Evolutionary conservation across 2,888 invertebrate genomes (phyloP), one percentile per base, ranked within the genome.

Genomic region (Cosmia trapezina): DNA sequence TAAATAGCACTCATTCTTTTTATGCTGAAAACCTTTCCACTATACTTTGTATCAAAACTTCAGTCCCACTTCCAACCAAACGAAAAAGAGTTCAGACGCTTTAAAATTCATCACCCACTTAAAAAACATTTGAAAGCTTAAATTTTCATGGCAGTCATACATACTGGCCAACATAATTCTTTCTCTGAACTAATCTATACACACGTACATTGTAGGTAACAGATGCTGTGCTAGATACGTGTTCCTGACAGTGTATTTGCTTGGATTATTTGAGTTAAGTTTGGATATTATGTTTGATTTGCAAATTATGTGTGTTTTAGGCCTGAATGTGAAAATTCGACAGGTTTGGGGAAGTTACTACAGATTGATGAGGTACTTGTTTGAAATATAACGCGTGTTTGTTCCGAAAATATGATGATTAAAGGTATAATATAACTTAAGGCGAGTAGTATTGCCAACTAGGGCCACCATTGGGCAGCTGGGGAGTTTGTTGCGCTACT

Each of bases 181-280:
- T 81, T 79, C 80, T 70, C 77, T 69, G 86, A 87, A 89, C 87
- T 89, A 88, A 90, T 90, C 88, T 90, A 28, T 28, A 28, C n/a
- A n/a, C n/a, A n/a, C 28, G 28, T 28, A 85, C 89, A 90, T 89
- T 87, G 81, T 88, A 89, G 86, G 77, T 78, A 85, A 83, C 79
- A 81, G 56, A 53, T 47, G 28, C 81, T 76, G 74, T 73, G 70
- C 78, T 60, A 83, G 78, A 83, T 79, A 77, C 74, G 77, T 81
- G 17, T 33, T 43, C 4, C 17, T 33, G n/a, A 49, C 33, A 19
- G 19, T 33, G 57, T 87, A 82, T 75, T 83, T 71, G 61, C 51
- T 56, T 54, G 19, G 61, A 12, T 74, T 68, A 73, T 83, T 73
- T 72, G 70, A 74, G 62, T 76, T 71, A 64, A 62, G 47, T 57